A percentile compares a stretch with the other conserved stretches of the same genome.
phyloP scores from a whole-genome alignment of 2,113 vertebrate species.

The Corydoras sp. region DNA sequence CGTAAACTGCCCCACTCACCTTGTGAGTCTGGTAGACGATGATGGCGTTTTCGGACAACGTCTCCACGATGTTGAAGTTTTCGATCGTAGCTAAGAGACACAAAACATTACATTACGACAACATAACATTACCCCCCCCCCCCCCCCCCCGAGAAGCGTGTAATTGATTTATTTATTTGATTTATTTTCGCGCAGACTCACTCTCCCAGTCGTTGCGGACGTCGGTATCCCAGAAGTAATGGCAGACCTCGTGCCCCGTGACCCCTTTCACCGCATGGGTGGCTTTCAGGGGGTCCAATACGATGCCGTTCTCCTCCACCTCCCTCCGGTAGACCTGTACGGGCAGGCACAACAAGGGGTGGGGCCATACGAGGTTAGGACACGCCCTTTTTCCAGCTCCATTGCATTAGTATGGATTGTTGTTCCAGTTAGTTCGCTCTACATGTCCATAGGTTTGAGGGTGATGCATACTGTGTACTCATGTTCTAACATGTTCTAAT shows the following conservation, averaged over 20 bases:
- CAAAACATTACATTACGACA: too few relatives aligned
- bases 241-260: slow-evolving; percentile 93
- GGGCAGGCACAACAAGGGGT: not conserved
- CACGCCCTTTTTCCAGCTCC: too few relatives aligned
- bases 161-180: too few relatives aligned
- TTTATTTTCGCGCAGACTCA: slow-evolving; percentile 57
- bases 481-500: too few relatives aligned
- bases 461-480: too few relatives aligned
- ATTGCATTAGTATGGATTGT: too few relatives aligned
- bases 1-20: slow-evolving; percentile 58
- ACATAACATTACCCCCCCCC: too few relatives aligned
- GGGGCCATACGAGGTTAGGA: too few relatives aligned
- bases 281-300: slow-evolving; percentile 93
- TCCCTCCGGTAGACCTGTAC: slow-evolving; percentile 92
- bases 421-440: too few relatives aligned
- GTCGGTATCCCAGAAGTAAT: slow-evolving; percentile 94
- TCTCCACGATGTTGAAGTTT: slow-evolving; percentile 94
- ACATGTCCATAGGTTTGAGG: too few relatives aligned
- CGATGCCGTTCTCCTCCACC: slow-evolving; percentile 95
- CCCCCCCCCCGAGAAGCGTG: not conserved
- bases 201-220: slow-evolving; percentile 98
- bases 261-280: slow-evolving; percentile 93
- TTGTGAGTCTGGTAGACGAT: slow-evolving; percentile 96
- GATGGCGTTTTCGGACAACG: slow-evolving; percentile 86
- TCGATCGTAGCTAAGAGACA: slow-evolving; percentile 78